Conservation (phyloP, 2,113 vertebrate genomes). For the Scopus umbretta region DNA sequence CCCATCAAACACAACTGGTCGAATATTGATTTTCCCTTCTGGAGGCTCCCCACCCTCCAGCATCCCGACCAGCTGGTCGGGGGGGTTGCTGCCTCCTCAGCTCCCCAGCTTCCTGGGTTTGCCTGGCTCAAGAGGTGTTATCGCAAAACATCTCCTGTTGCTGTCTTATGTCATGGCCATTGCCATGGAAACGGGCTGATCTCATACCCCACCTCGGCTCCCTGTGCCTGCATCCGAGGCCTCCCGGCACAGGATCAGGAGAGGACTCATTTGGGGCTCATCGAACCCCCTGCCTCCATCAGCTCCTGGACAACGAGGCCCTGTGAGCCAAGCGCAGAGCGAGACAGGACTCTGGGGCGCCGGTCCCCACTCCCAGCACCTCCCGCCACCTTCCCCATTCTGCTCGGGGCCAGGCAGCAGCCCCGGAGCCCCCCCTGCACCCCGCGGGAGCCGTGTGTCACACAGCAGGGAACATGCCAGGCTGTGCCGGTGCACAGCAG, state of each 20-base stretch:
- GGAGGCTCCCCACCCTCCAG: neutral
- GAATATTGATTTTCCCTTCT: fast-evolving
- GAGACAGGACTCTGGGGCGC: fast-evolving
- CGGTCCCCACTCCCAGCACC: fast-evolving
- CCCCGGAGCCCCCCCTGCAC: fast-evolving
- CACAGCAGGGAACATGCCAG: neutral
- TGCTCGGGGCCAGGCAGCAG: neutral
- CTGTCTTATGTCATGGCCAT: neutral
- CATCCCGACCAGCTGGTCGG: neutral
- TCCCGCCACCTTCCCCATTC: neutral
- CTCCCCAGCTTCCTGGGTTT: neutral
- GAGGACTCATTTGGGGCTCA: fast-evolving
- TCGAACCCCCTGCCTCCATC: fast-evolving
- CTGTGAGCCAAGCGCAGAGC: fast-evolving
- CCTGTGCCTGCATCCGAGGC: neutral
- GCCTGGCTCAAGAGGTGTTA: neutral
- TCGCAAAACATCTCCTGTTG: neutral
- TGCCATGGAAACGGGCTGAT: neutral
- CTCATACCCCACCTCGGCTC: neutral
- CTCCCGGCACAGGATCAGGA: fast-evolving
- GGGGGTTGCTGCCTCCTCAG: neutral
- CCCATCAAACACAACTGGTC: neutral
- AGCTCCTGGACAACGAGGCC: neutral
- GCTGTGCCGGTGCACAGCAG: neutral
- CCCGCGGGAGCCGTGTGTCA: fast-evolving